Conservation (phyloP, 2,113 vertebrate genomes). For the Pipra filicauda region DNA sequence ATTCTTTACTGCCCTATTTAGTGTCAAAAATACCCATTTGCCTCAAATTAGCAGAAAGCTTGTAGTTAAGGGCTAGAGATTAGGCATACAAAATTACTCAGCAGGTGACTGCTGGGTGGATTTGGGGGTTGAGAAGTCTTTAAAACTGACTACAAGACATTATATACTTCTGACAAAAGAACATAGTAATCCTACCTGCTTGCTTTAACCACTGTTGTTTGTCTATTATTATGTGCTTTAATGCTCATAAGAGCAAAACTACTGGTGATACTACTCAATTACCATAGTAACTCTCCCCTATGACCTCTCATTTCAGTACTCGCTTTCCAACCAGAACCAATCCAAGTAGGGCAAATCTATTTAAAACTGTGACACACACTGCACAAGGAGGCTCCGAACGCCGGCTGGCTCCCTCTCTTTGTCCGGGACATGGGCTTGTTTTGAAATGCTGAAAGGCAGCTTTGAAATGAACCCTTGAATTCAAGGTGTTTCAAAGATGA, state of each 20-base stretch:
- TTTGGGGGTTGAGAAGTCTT: constrained; percentile 90
- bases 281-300: constrained; percentile 96
- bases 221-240: constrained; percentile 89
- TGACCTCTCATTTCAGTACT: constrained; percentile 77
- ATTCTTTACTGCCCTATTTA: constrained; percentile 80
- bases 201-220: constrained; percentile 92
- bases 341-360: constrained; percentile 79
- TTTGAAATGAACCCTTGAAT: constrained; percentile 72
- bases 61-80: constrained; percentile 84
- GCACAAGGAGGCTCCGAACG: constrained; percentile 54
- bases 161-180: constrained; percentile 95
- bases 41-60: constrained; percentile 84
- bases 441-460: constrained; percentile 65
- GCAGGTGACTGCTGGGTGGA: constrained; percentile 82
- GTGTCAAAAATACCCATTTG: constrained; percentile 83
- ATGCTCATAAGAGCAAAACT: constrained; percentile 89
- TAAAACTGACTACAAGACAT: constrained; percentile 97
- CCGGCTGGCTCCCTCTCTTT: constrained; percentile 63
- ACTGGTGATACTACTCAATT: constrained; percentile 93
- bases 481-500: constrained; percentile 71
- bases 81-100: constrained; percentile 86
- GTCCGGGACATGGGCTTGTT: constrained; percentile 62
- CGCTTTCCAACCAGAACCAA: constrained; percentile 75
- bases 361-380: constrained; percentile 73
- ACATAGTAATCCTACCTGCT: constrained; percentile 97